Evolutionary conservation across 2,113 vertebrate species (phyloP).

Genomic region (Casuarius casuarius): DNA sequence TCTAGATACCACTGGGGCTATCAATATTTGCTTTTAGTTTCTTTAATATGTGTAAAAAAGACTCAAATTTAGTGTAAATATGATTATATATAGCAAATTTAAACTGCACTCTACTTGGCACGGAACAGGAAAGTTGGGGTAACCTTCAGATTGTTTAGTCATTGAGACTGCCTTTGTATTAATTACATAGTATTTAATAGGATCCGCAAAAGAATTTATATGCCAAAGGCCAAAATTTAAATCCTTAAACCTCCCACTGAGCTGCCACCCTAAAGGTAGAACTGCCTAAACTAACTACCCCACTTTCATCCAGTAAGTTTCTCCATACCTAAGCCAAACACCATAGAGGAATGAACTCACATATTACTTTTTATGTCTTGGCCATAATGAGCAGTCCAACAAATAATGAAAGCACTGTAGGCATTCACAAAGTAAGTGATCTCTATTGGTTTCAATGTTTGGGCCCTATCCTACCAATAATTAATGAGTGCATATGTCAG

Average conservation of each 20-base stretch:
- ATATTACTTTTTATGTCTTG: not conserved
- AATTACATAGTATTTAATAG: not conserved
- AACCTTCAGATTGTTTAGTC: not conserved
- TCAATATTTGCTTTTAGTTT: not conserved
- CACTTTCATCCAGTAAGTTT: not conserved
- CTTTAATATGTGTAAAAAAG: not conserved
- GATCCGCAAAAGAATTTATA: not conserved
- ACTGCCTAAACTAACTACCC: not conserved
- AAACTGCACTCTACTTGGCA: conserved; percentile 9
- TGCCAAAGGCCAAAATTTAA: conserved; percentile 13
- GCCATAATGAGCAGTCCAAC: not conserved
- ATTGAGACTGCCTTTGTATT: not conserved
- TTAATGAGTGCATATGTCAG: not conserved
- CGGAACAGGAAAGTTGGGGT: not conserved
- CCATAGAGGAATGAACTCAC: not conserved
- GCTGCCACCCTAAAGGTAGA: conserved; percentile 9
- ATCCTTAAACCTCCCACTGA: conserved; percentile 11
- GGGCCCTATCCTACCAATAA: not conserved
- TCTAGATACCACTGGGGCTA: conserved; percentile 13
- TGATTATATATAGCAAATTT: not conserved
- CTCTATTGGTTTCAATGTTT: not conserved
- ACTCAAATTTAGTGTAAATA: not conserved
- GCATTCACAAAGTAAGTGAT: not conserved
- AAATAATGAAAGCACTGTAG: not conserved
- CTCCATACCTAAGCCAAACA: not conserved